phyloP scores from a whole-genome alignment of 2,888 invertebrate genomes.

The Trichopria drosophilae region DNA sequence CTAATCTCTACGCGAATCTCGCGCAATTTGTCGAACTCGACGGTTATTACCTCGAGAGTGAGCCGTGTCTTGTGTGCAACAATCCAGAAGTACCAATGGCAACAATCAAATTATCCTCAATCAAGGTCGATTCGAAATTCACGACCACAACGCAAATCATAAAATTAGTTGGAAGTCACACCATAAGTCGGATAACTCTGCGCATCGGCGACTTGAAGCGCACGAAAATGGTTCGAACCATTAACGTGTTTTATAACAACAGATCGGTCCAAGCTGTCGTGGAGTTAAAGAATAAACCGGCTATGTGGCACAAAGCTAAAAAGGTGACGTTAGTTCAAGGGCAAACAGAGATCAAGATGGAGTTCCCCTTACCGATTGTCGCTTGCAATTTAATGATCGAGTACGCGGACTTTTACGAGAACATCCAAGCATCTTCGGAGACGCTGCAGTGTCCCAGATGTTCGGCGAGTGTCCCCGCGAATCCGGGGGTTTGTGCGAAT shows the following conservation, averaged over 20 bases:
- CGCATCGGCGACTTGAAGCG: slow-evolving; percentile 94
- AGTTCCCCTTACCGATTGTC: slow-evolving; percentile 94
- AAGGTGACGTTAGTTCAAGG: slow-evolving; percentile 86
- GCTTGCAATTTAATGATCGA: slow-evolving; percentile 99
- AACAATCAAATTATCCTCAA: slow-evolving; percentile 87
- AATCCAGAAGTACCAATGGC: slow-evolving; percentile 93
- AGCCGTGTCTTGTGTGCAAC: slow-evolving; percentile 97
- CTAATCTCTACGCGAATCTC: slow-evolving; percentile 86
- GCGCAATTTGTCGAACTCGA: slow-evolving; percentile 94
- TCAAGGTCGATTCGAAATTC: slow-evolving; percentile 95
- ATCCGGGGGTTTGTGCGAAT: slow-evolving; percentile 95
- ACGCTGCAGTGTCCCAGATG: slow-evolving; percentile 95
- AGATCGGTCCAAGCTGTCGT: slow-evolving; percentile 92
- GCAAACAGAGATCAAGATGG: slow-evolving; percentile 94
- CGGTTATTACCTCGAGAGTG: slow-evolving; percentile 94
- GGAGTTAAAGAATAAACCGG: slow-evolving; percentile 93
- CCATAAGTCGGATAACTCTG: slow-evolving; percentile 89
- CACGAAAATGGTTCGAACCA: slow-evolving; percentile 94
- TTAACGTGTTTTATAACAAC: slow-evolving; percentile 97
- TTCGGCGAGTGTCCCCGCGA: slow-evolving; percentile 94
- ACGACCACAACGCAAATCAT: slow-evolving; percentile 98
- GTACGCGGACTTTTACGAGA: slow-evolving; percentile 96
- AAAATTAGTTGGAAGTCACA: slow-evolving; percentile 92
- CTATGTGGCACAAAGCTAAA: slow-evolving; percentile 97
- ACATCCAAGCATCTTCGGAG: slow-evolving; percentile 89